phyloP scores from a whole-genome alignment of 1,140 invertebrate genomes.

The Brachionus plicatilis region DNA sequence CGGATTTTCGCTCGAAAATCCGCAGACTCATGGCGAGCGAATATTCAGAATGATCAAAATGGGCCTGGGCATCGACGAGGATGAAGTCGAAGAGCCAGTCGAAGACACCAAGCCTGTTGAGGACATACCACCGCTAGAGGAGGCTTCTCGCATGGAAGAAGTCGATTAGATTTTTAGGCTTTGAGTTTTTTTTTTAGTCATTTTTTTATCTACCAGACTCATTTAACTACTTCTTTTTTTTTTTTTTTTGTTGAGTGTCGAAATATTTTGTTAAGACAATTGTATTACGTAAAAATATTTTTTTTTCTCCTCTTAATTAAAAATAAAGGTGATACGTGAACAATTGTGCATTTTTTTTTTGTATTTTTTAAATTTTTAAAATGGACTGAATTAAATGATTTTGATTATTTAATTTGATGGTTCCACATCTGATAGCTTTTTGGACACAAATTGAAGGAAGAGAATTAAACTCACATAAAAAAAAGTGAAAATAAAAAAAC shows the following conservation, averaged over 20 bases:
- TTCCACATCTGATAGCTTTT: no score
- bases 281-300: not conserved
- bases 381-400: no score
- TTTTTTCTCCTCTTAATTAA: not conserved
- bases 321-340: not conserved
- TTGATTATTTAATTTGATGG: no score
- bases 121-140: conserved; percentile 72
- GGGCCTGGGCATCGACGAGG: conserved; percentile 77
- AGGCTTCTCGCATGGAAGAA: conserved; percentile 95
- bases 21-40: conserved; percentile 56
- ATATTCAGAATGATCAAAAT: conserved; percentile 86
- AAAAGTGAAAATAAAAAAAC: no score
- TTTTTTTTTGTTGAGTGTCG: not conserved
- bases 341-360: not conserved
- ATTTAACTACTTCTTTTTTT: not conserved
- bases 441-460: no score
- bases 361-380: not conserved
- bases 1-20: conserved; percentile 54
- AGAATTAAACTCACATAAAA: no score
- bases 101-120: conserved; percentile 62
- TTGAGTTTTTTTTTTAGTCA: not conserved
- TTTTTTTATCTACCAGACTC: not conserved
- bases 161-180: conserved; percentile 70
- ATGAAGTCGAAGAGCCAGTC: conserved; percentile 60
- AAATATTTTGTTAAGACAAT: not conserved